These are phyloP conservation scores for Phengaris alcon DNA, from an alignment of 2,888 invertebrate genomes.

Conservation along the genomic window DNA sequence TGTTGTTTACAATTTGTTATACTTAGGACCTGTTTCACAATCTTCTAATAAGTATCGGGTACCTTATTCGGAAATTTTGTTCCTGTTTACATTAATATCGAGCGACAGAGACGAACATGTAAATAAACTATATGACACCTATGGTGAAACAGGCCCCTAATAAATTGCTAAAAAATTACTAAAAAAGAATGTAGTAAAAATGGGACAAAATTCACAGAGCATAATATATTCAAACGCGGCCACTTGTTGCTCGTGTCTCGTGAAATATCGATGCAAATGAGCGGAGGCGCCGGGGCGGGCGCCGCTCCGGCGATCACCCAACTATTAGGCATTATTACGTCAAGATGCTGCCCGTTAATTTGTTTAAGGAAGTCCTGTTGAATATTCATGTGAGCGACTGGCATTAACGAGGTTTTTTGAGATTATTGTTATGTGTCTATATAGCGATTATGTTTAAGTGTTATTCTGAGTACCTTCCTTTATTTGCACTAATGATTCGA, in stretches of 20 bases:
- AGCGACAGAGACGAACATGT: too few relatives aligned
- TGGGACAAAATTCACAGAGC: constrained; percentile 7
- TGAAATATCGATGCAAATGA: constrained; percentile 58
- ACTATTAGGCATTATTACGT: constrained; percentile 49
- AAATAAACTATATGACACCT: too few relatives aligned
- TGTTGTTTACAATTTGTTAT: too few relatives aligned
- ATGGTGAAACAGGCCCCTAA: too few relatives aligned
- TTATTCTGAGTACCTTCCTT: not conserved
- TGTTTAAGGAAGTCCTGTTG: constrained; percentile 31
- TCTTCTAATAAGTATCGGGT: too few relatives aligned
- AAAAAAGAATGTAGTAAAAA: not conserved
- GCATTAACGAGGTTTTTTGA: constrained; percentile 25
- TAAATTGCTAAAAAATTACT: too few relatives aligned
- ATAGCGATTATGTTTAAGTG: not conserved
- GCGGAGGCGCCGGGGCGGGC: constrained; percentile 53
- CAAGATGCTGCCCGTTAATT: constrained; percentile 40
- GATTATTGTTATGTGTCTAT: not conserved
- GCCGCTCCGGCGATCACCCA: constrained; percentile 48
- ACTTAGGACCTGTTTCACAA: too few relatives aligned
- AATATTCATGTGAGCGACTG: constrained; percentile 27
- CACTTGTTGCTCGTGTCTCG: constrained; percentile 46
- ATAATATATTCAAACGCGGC: constrained; percentile 30
- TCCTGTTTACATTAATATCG: too few relatives aligned
- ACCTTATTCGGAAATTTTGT: too few relatives aligned
- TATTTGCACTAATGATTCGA: too few relatives aligned